These are phyloP conservation scores for Torymus aiolomorphi DNA, from an alignment of 2,888 invertebrate species.

Conservation along the genomic window DNA sequence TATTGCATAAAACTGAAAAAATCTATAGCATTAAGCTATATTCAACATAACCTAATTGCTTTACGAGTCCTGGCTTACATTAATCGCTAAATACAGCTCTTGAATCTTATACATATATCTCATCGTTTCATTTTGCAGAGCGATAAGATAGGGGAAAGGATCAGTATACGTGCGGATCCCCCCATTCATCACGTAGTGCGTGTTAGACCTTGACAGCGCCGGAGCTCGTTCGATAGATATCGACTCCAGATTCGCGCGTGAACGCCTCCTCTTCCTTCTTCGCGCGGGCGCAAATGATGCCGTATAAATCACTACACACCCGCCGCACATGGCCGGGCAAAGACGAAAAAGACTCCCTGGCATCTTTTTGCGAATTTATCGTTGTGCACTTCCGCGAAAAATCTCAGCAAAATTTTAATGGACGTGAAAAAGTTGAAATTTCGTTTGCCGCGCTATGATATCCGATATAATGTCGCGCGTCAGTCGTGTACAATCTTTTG, in stretches of 20 bases:
- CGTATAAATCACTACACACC: conserved; percentile 18
- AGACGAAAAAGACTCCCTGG: no score
- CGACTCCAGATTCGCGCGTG: conserved; percentile 16
- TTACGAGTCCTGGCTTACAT: no score
- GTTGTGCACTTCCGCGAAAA: not conserved
- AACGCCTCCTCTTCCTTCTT: not conserved
- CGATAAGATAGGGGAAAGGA: no score
- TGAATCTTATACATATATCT: no score
- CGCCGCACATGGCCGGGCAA: no score
- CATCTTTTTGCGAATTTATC: not conserved
- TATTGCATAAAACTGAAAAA: no score
- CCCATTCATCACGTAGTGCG: conserved; percentile 26
- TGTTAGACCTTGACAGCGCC: no score
- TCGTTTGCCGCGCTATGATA: not conserved
- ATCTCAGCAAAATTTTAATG: conserved; percentile 21
- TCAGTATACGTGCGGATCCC: no score
- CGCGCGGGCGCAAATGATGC: conserved; percentile 3
- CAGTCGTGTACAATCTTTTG: not conserved
- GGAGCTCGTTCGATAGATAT: conserved; percentile 11
- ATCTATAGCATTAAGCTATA: no score
- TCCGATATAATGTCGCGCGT: not conserved
- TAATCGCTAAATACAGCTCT: no score
- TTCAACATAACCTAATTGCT: no score
- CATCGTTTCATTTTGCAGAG: no score
- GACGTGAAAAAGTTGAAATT: conserved; percentile 24